Conservation (phyloP, 2,888 invertebrate genomes). For the Prosapia bicincta region DNA sequence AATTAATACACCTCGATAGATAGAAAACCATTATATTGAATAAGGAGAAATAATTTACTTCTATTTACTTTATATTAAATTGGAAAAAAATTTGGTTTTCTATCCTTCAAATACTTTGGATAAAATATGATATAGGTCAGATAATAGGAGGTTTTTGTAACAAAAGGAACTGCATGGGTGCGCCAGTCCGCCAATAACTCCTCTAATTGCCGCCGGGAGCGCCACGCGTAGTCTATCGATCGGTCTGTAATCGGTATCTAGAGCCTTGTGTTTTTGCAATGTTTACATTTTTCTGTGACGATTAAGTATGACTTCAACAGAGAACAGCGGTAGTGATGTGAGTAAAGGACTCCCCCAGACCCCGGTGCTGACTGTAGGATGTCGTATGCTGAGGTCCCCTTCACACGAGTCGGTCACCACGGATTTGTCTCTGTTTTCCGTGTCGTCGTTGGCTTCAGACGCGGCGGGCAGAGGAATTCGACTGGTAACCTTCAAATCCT, state of each 20-base stretch:
- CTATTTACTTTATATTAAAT: too few species aligned
- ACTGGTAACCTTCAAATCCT: conserved; percentile 50
- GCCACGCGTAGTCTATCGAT: not conserved
- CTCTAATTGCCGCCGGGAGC: not conserved
- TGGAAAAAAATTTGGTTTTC: too few species aligned
- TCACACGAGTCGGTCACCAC: conserved; percentile 83
- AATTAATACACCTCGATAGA: too few species aligned
- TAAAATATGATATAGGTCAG: not conserved
- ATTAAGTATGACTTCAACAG: conserved; percentile 11
- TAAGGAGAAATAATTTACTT: too few species aligned
- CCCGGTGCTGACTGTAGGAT: conserved; percentile 22
- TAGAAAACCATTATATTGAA: too few species aligned
- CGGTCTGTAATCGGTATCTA: not conserved
- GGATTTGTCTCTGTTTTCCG: conserved; percentile 74
- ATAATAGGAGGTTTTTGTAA: not conserved
- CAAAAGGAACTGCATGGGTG: not conserved
- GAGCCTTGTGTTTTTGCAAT: not conserved
- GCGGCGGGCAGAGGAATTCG: conserved; percentile 43
- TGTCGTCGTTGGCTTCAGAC: conserved; percentile 63
- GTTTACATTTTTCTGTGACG: not conserved
- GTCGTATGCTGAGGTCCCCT: conserved; percentile 66
- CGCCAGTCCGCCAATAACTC: not conserved
- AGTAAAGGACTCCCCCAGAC: conserved; percentile 23
- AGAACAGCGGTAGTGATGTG: conserved; percentile 4
- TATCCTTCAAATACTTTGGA: too few species aligned